phyloP scores from a whole-genome alignment of 2,797 vertebrate species.

The Paguma larvata region DNA sequence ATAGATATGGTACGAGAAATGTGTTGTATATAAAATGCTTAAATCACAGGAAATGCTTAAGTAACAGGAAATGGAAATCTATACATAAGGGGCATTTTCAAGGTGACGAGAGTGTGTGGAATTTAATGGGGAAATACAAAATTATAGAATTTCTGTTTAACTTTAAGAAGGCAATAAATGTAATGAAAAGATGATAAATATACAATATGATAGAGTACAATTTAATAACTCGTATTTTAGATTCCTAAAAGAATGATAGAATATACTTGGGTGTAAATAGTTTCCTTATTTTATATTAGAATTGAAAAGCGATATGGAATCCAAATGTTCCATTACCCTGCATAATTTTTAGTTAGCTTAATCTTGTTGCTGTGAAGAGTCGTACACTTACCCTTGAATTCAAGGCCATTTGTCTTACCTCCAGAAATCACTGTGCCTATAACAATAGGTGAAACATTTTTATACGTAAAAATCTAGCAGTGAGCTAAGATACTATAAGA shows the following conservation, averaged over 20 bases:
- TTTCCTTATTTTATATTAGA: background rate
- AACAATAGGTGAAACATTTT: background rate
- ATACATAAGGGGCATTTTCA: background rate
- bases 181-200: background rate
- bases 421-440: background rate
- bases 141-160: background rate
- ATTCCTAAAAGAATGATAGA: background rate
- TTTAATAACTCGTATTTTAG: background rate
- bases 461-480: background rate
- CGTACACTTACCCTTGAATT: background rate
- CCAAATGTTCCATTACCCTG: background rate
- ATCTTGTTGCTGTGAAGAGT: background rate
- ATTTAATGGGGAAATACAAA: background rate
- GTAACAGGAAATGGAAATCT: background rate
- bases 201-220: background rate
- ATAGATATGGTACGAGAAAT: background rate
- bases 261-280: background rate
- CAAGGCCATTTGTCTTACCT: background rate
- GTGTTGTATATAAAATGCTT: background rate
- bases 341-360: background rate
- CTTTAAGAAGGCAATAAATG: background rate
- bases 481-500: background rate
- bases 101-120: background rate
- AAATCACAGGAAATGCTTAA: background rate
- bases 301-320: background rate